These are phyloP conservation scores for Tupaia tana DNA, from an alignment of 2,113 vertebrate genomes.

Conservation along the genomic window DNA sequence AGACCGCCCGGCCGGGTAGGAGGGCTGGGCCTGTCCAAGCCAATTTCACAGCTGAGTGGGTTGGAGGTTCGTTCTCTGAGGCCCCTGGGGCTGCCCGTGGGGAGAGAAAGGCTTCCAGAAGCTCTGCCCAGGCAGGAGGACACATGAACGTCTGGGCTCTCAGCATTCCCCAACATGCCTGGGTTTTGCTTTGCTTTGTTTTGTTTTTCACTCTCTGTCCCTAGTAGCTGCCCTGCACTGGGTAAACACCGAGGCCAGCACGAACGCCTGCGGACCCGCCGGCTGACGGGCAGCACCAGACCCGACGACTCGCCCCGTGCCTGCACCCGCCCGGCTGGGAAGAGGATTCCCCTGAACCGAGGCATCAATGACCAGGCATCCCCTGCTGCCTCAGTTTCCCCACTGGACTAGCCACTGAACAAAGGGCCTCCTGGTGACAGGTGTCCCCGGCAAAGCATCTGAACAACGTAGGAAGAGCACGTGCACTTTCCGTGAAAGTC, in stretches of 20 bases:
- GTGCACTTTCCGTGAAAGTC: neutral
- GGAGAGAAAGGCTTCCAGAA: neutral
- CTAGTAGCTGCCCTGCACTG: fast-evolving
- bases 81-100: neutral
- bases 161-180: neutral
- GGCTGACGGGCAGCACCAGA: fast-evolving
- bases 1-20: neutral
- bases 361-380: neutral
- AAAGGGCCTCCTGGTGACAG: neutral
- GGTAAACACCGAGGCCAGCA: fast-evolving
- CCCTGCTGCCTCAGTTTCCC: constrained; percentile 48
- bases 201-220: neutral
- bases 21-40: neutral
- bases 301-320: no score
- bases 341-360: fast-evolving
- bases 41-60: constrained; percentile 69
- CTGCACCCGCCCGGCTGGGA: neutral
- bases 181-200: neutral
- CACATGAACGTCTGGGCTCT: neutral
- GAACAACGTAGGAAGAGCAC: fast-evolving
- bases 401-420: neutral
- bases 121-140: constrained; percentile 43
- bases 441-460: neutral
- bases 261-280: neutral
- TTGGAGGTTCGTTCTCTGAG: neutral